Conservation (phyloP, 2,113 vertebrate genomes). For the Abramis brama region DNA sequence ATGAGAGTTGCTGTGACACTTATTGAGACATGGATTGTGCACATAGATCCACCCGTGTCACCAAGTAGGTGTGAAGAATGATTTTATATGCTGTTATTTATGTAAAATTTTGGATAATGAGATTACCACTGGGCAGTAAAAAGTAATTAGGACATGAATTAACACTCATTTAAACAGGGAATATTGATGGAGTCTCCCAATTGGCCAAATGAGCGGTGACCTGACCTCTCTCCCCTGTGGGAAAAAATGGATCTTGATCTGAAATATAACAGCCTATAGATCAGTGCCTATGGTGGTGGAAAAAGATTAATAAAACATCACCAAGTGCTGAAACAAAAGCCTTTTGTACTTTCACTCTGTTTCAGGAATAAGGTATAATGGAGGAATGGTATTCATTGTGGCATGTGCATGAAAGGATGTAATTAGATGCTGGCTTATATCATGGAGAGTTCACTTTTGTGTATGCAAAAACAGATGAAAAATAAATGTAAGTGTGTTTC, state of each 20-base stretch:
- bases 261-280: slow-evolving; percentile 12
- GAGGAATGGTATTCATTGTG: slow-evolving; percentile 3
- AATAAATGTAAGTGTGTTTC: background rate
- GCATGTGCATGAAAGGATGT: background rate
- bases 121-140: slow-evolving; percentile 34
- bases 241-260: background rate
- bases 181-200: slow-evolving; percentile 21
- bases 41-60: slow-evolving; percentile 22
- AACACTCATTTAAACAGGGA: slow-evolving; percentile 23
- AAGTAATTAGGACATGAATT: slow-evolving; percentile 45
- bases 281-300: slow-evolving; percentile 16
- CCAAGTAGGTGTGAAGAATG: slow-evolving; percentile 6
- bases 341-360: background rate
- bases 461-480: slow-evolving; percentile 13
- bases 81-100: slow-evolving; percentile 6
- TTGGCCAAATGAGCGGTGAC: slow-evolving; percentile 14
- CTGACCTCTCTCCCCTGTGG: slow-evolving; percentile 34
- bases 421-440: slow-evolving; percentile 5
- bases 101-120: slow-evolving; percentile 23
- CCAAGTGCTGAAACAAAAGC: background rate
- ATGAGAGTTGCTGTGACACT: background rate
- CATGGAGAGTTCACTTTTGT: background rate
- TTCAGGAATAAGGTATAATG: background rate
- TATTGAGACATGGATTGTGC: slow-evolving; percentile 19
- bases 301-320: slow-evolving; percentile 25